These are phyloP conservation scores for Centruroides sculpturatus DNA, from an alignment of 1,140 invertebrate species.

Conservation along the genomic window DNA sequence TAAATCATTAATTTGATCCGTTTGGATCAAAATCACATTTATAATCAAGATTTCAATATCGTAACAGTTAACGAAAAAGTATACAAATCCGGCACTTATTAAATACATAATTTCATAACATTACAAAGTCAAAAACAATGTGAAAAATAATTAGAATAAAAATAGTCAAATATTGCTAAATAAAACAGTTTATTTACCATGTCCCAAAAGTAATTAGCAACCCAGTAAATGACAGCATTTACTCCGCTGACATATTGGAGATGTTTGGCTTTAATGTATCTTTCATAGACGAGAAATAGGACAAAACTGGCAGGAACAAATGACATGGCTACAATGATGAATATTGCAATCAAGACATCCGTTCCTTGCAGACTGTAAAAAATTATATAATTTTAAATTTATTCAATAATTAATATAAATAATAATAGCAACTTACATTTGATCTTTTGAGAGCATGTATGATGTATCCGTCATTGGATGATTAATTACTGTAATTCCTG, in stretches of 20 bases:
- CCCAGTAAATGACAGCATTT: slow-evolving; percentile 51
- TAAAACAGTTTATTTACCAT: slow-evolving; percentile 4
- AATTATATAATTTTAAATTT: neutral
- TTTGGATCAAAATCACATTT: too few relatives aligned
- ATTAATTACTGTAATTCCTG: slow-evolving; percentile 28
- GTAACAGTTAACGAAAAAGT: too few relatives aligned
- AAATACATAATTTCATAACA: too few relatives aligned
- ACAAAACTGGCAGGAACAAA: slow-evolving; percentile 58
- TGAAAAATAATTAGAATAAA: too few relatives aligned
- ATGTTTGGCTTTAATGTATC: slow-evolving; percentile 43
- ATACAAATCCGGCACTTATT: too few relatives aligned
- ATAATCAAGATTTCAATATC: too few relatives aligned
- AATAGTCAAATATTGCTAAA: too few relatives aligned
- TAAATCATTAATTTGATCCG: too few relatives aligned
- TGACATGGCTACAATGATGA: slow-evolving; percentile 27
- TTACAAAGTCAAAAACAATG: too few relatives aligned
- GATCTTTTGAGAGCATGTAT: slow-evolving; percentile 20
- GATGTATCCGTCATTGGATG: slow-evolving; percentile 22
- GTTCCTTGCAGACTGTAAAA: slow-evolving; percentile 32
- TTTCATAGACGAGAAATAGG: slow-evolving; percentile 46
- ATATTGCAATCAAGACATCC: slow-evolving; percentile 28
- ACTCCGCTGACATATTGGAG: slow-evolving; percentile 62
- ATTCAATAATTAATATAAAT: neutral
- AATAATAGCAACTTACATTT: slow-evolving; percentile 16
- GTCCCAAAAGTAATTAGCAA: slow-evolving; percentile 54